Percentiles rank a stretch among this genome's conserved stretches.
These are phyloP conservation scores for Drosophila subsilvestris DNA, from an alignment of 2,888 invertebrate genomes.

Conservation along the genomic window DNA sequence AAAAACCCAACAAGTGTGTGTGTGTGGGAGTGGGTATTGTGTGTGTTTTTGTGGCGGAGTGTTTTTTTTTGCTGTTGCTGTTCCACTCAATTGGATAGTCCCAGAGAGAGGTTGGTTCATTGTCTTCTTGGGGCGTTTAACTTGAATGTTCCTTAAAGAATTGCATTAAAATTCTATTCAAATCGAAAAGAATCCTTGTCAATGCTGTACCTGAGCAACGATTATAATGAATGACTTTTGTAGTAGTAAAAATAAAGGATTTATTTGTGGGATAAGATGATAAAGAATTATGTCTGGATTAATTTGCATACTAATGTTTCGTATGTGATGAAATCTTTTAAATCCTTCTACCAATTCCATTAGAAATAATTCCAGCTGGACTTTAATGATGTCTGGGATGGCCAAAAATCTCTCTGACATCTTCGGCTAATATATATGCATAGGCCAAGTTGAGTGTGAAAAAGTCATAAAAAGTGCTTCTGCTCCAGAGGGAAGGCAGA, in stretches of 20 bases:
- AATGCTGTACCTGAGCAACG: no score
- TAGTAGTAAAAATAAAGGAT: neutral
- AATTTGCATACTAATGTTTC: neutral
- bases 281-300: neutral
- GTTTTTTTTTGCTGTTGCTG: constrained; percentile 49
- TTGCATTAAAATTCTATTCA: neutral
- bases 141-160: neutral
- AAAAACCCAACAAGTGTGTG: constrained; percentile 40
- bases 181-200: no score
- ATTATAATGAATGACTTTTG: neutral
- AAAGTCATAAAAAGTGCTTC: constrained; percentile 53
- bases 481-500: constrained; percentile 30
- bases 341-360: neutral
- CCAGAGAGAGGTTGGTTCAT: constrained; percentile 15
- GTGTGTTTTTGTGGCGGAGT: constrained; percentile 2
- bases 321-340: neutral
- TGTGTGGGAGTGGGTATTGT: constrained; percentile 18
- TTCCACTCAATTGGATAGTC: constrained; percentile 26
- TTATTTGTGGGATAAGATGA: neutral
- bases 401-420: constrained; percentile 5
- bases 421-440: constrained; percentile 39
- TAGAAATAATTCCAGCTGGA: neutral
- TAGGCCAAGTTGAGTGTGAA: constrained; percentile 51
- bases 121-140: constrained; percentile 21
- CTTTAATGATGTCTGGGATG: constrained; percentile 9